These are phyloP conservation scores for Acanthornis magna DNA, from an alignment of 2,797 vertebrate species.

Conservation along the genomic window DNA sequence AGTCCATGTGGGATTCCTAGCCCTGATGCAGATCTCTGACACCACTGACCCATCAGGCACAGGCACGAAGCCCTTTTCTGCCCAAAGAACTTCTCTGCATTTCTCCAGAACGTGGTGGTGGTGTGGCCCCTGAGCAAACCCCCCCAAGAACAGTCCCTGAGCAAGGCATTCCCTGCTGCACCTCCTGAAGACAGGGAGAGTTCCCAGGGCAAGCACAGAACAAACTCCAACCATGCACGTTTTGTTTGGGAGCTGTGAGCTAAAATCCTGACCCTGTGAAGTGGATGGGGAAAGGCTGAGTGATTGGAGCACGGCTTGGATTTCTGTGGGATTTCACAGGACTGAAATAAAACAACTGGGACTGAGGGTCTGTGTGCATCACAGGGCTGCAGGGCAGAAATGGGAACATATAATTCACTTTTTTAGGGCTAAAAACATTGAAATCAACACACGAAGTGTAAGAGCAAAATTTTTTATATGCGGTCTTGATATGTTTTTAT, in stretches of 20 bases:
- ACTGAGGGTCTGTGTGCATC: accelerated
- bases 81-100: accelerated
- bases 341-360: neutral
- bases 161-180: accelerated
- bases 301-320: accelerated
- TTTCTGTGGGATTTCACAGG: accelerated
- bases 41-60: accelerated
- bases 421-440: neutral
- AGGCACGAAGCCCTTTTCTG: neutral
- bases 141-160: accelerated
- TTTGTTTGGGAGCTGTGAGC: neutral
- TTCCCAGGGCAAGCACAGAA: neutral
- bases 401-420: accelerated
- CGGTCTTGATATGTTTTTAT: neutral
- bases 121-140: neutral
- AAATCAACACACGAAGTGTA: neutral
- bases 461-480: neutral
- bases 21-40: neutral
- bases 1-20: accelerated
- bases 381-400: neutral
- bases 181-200: too few species aligned
- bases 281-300: neutral
- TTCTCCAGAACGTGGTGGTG: accelerated
- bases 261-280: neutral
- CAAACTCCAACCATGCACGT: accelerated